A percentile compares a stretch with the other conserved stretches of the same genome.
These are phyloP conservation scores for Pseudomyrmex pallidus DNA, from an alignment of 1,140 invertebrate species.

Conservation along the genomic window DNA sequence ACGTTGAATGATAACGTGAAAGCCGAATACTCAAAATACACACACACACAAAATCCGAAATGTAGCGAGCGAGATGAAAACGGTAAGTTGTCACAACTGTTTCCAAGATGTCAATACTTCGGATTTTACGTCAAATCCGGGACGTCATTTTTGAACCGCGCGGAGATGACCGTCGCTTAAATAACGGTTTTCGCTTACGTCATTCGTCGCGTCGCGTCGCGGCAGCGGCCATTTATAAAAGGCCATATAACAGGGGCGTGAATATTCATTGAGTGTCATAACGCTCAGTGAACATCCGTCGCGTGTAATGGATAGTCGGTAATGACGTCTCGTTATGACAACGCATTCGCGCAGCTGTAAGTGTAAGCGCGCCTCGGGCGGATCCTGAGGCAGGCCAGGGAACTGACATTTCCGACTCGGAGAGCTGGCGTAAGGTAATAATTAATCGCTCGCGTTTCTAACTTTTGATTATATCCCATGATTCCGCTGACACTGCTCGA, in stretches of 20 bases:
- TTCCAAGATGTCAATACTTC: not conserved
- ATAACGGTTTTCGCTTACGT: constrained; percentile 46
- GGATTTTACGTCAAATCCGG: not conserved
- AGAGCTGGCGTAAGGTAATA: constrained; percentile 36
- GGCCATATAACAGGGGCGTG: constrained; percentile 38
- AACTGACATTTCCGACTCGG: constrained; percentile 58
- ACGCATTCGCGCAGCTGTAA: constrained; percentile 42
- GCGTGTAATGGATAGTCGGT: constrained; percentile 56
- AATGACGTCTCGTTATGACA: constrained; percentile 65
- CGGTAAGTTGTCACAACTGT: not conserved
- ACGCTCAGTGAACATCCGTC: constrained; percentile 60
- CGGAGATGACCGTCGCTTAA: constrained; percentile 26
- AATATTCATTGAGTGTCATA: constrained; percentile 68
- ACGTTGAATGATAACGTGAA: not conserved
- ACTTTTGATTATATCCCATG: constrained; percentile 63
- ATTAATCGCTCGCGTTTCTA: constrained; percentile 53
- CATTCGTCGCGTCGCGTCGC: constrained; percentile 18
- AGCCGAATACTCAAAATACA: too few relatives aligned
- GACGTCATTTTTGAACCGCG: not conserved
- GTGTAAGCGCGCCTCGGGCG: constrained; percentile 38
- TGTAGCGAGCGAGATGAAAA: not conserved
- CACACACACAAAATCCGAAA: not conserved
- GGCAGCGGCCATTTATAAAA: constrained; percentile 34
- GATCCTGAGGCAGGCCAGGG: constrained; percentile 29
- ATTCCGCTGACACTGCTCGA: constrained; percentile 57